Base-by-base conservation (phyloP, 2,888 invertebrate species). In the Callyntrura sp. region DNA sequence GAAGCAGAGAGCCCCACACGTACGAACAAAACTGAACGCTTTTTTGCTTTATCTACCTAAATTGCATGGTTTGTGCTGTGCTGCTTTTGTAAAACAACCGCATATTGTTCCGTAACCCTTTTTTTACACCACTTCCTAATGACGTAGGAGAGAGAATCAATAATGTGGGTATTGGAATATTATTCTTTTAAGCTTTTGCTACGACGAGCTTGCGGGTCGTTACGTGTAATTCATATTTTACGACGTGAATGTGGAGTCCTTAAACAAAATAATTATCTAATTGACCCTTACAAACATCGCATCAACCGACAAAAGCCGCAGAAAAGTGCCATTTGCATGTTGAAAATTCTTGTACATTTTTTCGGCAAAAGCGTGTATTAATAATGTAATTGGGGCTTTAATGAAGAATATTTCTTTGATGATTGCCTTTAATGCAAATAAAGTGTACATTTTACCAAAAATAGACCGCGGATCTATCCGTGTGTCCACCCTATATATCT, bases 1-100 rank as follows among this genome's bases (percentile, higher is more conserved):
- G 79, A 79, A 60, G 65, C 60, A 76, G 23, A n/a, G 23, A 62
- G 81, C 43, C 76, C 76, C 28, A 12, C 28, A 12, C 20, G 17
- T 60, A 79, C 57, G 28, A 28, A 20, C 14, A n/a, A 57, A 57
- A 20, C 35, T 48, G 20, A n/a, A 45, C 60, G 17, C 12, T 62
- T 45, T 76, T 76, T 48, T 51, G 76, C 25, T 20, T 76, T 48
- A 2, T 23, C 0, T 17, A 55, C n/a, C n/a, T 70, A 76, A 85
- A 60, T 85, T 76, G 85, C 85, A 57, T 85, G 85, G 76, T 76
- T 85, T 85, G 55, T 84, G 83, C 6, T 2, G 28, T 57, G 51
- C 57, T 48, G n/a, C 28, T 51, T 25, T 23, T 55, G 57, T 60
- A 85, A 68, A 84, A 84, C 76, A 85, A 85, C 76, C 76, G 12